A percentile compares a stretch with the other conserved stretches of the same genome.
Conservation (phyloP, 1,140 invertebrate species). For the Listronotus oregonensis region DNA sequence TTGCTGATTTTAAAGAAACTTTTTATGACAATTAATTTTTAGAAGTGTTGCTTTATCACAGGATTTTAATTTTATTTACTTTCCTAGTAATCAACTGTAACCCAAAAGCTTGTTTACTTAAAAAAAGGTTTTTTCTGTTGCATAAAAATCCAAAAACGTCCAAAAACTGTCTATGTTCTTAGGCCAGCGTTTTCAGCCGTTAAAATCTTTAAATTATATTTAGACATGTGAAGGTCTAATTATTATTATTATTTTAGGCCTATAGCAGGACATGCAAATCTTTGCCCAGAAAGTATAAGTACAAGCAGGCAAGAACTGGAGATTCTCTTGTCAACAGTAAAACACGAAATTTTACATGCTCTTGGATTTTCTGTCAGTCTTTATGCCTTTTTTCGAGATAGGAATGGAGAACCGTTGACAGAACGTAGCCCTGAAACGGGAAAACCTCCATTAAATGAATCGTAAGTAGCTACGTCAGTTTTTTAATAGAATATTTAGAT, state of each 20-base stretch:
- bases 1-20: too few relatives aligned
- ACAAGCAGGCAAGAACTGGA: conserved; percentile 91
- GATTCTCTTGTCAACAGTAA: conserved; percentile 93
- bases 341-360: conserved; percentile 98
- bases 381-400: conserved; percentile 91
- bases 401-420: conserved; percentile 83
- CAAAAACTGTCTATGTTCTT: too few relatives aligned
- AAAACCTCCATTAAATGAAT: conserved; percentile 85
- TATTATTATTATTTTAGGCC: conserved; percentile 69
- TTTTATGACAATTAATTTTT: too few relatives aligned
- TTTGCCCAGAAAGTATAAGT: conserved; percentile 94
- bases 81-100: too few relatives aligned
- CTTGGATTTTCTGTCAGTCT: conserved; percentile 94
- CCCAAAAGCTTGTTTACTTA: too few relatives aligned
- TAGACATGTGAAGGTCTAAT: too few relatives aligned
- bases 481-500: background rate
- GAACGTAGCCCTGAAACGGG: conserved; percentile 78
- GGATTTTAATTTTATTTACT: too few relatives aligned
- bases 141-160: too few relatives aligned
- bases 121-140: too few relatives aligned
- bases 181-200: too few relatives aligned
- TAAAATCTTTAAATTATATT: too few relatives aligned
- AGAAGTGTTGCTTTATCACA: too few relatives aligned
- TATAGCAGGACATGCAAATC: conserved; percentile 97
- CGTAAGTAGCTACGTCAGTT: conserved; percentile 62